A percentile compares a stretch with the other conserved stretches of the same genome.
These are phyloP conservation scores for Stichodactyla mertensii DNA, from an alignment of 64 coral and sea anemone genomes.

Conservation along the genomic window DNA sequence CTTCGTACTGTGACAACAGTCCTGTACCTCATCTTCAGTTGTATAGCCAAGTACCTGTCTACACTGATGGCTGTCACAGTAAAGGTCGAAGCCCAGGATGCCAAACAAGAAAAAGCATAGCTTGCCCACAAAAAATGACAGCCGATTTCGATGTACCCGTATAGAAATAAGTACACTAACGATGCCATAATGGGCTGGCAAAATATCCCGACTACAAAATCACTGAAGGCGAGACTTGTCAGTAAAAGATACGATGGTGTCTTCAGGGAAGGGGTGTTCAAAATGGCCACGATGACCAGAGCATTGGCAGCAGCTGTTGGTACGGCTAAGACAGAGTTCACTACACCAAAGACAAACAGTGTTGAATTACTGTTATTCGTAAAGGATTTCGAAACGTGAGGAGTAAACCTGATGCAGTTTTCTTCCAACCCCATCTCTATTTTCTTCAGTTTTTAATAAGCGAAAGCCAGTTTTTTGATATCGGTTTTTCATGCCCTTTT, in stretches of 20 bases:
- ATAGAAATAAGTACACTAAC: not conserved
- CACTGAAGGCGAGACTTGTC: slow-evolving; percentile 10
- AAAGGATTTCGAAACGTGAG: not conserved
- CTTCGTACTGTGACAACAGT: slow-evolving; percentile 4
- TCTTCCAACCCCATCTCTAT: not conserved
- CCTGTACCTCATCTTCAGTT: not conserved
- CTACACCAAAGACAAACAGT: not conserved
- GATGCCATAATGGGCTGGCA: not conserved
- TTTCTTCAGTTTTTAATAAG: not conserved
- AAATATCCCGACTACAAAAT: not conserved
- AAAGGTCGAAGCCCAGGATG: not conserved
- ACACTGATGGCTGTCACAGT: not conserved
- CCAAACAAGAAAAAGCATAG: not conserved
- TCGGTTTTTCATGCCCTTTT: too few species aligned
- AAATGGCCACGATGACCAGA: slow-evolving; percentile 4
- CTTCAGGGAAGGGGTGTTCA: not conserved
- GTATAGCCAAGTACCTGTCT: slow-evolving; percentile 18
- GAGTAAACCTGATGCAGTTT: not conserved
- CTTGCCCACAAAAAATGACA: not conserved
- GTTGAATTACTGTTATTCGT: not conserved
- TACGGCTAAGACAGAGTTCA: not conserved
- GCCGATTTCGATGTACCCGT: not conserved
- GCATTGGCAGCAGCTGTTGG: slow-evolving; percentile 7
- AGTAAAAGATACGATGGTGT: slow-evolving; percentile 21
- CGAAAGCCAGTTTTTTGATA: too few species aligned